Evolutionary conservation across 2,113 vertebrate genomes (phyloP).

Genomic region (Bucco capensis): DNA sequence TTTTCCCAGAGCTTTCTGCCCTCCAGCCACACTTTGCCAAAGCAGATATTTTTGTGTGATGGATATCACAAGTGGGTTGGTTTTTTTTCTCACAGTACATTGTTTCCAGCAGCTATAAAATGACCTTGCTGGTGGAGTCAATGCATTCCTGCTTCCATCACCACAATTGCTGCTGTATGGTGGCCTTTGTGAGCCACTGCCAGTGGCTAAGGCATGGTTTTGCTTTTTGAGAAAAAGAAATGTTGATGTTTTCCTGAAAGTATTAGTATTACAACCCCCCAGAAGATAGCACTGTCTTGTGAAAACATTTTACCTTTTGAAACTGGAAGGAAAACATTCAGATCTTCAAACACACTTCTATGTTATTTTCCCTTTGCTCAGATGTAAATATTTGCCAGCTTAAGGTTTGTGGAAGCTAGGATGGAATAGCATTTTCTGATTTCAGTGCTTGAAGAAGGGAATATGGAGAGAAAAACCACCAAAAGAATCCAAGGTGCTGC

Average conservation of each 20-base stretch:
- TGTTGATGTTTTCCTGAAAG: background rate
- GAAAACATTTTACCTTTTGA: background rate
- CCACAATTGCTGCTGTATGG: background rate
- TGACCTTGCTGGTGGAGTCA: background rate
- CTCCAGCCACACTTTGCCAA: background rate
- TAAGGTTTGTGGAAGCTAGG: background rate
- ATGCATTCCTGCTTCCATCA: background rate
- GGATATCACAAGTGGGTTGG: background rate
- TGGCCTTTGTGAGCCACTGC: background rate
- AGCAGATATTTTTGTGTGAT: background rate
- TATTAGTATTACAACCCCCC: background rate
- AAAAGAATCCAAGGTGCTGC: background rate
- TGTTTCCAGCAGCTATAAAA: background rate
- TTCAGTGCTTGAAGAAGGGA: background rate
- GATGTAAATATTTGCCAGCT: background rate
- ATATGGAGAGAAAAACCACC: background rate
- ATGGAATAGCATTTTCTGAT: background rate
- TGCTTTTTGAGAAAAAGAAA: background rate
- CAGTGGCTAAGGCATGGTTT: background rate
- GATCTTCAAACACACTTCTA: background rate
- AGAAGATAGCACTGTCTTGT: background rate
- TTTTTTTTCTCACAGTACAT: background rate
- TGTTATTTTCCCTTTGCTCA: background rate
- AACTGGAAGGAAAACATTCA: background rate
- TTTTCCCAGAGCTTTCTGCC: conserved; percentile 9